Evolutionary conservation across 1,140 invertebrate species (phyloP), one percentile per base, ranked within the genome.

Genomic region (Aradophagus sp.): DNA sequence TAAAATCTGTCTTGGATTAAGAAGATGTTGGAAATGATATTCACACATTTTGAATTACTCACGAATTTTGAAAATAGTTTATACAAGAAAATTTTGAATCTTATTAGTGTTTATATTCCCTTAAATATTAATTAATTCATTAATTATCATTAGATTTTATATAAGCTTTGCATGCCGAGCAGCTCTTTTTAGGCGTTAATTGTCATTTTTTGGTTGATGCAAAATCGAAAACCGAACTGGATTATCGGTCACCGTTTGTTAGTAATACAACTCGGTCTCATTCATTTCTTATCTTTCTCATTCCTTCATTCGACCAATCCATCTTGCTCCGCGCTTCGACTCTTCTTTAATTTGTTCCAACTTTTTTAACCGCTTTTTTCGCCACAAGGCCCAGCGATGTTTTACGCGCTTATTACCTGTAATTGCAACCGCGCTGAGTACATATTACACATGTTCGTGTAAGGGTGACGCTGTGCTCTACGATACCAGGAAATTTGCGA

Each of bases 401-500:
- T 72, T 72, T 66, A 61, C 61, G 55, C 68, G 55, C 55, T 66
- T 72, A 61, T 72, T 72, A 61, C 55, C 68, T 56, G 59, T 71
- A 65, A 71, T 71, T 71, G 59, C 68, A 61, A 66, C 68, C 52
- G 61, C 55, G 50, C 55, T 52, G 42, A 66, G 68, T 50, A 66
- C 56, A 55, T 66, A 72, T 66, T 72, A 72, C 61, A 66, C 32
- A 38, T 61, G 31, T 66, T 56, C 48, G 55, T 66, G 56, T 58
- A 52, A 66, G 66, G 65, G 53, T 73, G 70, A 67, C 61, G 63
- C 39, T 44, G 11, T 62, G 45, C 67, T 70, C 66, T 59, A 66
- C 42, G 48, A 58, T 77, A 75, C 73, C 70, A 72, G 61, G 73
- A 75, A 77, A 73, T 61, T 75, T 47, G 47, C 27, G 39, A 53